A percentile compares a stretch with the other conserved stretches of the same genome.
These are phyloP conservation scores for Plebejus melissa DNA, from an alignment of 2,888 invertebrate species.

Conservation along the genomic window DNA sequence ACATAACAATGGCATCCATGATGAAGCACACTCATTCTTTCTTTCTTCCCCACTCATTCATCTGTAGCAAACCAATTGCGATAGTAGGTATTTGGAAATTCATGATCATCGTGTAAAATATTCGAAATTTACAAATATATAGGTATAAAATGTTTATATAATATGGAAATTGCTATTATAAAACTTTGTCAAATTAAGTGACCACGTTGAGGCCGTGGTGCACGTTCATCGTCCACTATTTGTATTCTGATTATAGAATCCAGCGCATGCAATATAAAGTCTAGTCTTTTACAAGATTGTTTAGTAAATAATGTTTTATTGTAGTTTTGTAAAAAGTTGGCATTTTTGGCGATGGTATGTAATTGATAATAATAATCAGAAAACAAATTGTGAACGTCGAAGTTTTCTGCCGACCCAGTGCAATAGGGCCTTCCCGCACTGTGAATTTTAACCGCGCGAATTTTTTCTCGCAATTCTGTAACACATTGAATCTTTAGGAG, in stretches of 20 bases:
- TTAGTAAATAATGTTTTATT: not conserved
- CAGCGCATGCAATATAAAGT: not conserved
- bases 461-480: too few relatives aligned
- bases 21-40: not conserved
- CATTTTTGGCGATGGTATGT: not conserved
- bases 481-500: too few relatives aligned
- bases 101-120: conserved; percentile 5
- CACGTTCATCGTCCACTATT: not conserved
- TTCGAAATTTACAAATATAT: conserved; percentile 12
- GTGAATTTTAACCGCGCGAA: too few relatives aligned
- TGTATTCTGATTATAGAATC: not conserved
- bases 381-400: not conserved
- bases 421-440: not conserved
- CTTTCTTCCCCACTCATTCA: conserved; percentile 16
- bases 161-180: not conserved
- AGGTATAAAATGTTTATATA: conserved; percentile 4
- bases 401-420: not conserved
- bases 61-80: conserved; percentile 10
- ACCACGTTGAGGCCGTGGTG: not conserved
- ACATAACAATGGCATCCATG: conserved; percentile 29
- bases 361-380: not conserved
- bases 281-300: not conserved
- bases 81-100: conserved; percentile 10
- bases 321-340: not conserved
- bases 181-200: not conserved